Evolutionary conservation across 2,888 invertebrate species (phyloP), one percentile per base, ranked within the genome.

Genomic region (Frankliniella fusca): DNA sequence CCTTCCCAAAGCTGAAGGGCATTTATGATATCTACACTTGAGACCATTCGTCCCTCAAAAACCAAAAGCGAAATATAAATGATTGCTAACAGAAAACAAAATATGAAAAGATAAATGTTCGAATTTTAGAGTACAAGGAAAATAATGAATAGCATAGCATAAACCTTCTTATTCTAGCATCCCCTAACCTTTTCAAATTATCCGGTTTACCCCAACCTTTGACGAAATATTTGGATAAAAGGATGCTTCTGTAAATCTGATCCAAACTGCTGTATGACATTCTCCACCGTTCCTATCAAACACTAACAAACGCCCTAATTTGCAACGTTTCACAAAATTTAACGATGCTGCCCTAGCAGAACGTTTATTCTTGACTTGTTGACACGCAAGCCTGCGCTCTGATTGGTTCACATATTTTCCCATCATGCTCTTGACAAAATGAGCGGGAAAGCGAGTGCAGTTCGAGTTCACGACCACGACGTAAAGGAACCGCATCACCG

Each of bases 121-220:
- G 38, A 38, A 38, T 38, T 38, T 81, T 50, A 80, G 20, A 38
- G 49, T 38, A 82, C 27, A 27, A 54, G 27, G 23, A 82, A 83
- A 50, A 81, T n/a, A 28, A 81, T 81, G 81, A 80, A n/a, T 49
- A 81, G 80, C 83, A n/a, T 49, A 81, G 80, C 83, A 82, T 83
- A 83, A 83, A 79, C 81, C 20, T 28, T n/a, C 54, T 81, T 27
- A 80, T 9, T 28, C 54, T 79, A 23, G 81, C 28, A 61, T 7
- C 76, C 80, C 84, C 85, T 87, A 88, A 95, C 97, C 94, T 94
- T 89, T 94, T 93, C 83, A 99, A 90, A 88, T 95, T 94, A 86
- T 97, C 95, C 48, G 98, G 96, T 87, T 94, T 93, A 10, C 98
- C 98, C 98, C 98, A 99, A 86, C 98, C 98, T 90, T 96, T 96